A percentile compares a stretch with the other conserved stretches of the same genome.
Conservation (phyloP, 2,888 invertebrate genomes). For the Amphipoea oculea region DNA sequence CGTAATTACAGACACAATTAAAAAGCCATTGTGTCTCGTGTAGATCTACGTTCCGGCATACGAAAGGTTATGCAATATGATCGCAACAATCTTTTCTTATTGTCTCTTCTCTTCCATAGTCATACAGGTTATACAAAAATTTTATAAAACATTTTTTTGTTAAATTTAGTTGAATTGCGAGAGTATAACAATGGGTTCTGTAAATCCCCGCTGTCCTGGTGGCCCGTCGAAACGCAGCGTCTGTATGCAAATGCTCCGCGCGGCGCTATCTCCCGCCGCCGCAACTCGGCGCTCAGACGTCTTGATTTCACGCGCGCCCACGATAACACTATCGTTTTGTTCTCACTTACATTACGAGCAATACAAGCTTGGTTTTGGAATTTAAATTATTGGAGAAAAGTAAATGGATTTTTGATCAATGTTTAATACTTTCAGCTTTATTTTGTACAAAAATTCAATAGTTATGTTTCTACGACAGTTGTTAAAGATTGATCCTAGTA, state of each 20-base stretch:
- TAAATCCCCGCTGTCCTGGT: background rate
- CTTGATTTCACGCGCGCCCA: constrained; percentile 48
- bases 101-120: background rate
- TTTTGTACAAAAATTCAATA: background rate
- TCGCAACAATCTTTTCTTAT: background rate
- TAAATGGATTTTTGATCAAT: background rate
- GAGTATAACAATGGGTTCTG: background rate
- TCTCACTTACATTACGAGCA: constrained; percentile 37
- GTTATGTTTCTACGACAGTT: background rate
- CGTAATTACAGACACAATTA: too few relatives aligned
- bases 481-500: background rate
- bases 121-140: background rate
- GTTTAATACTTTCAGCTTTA: background rate
- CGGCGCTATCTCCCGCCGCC: constrained; percentile 59
- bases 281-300: constrained; percentile 44
- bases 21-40: too few relatives aligned
- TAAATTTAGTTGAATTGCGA: background rate
- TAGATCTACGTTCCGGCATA: too few relatives aligned
- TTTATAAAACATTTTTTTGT: background rate
- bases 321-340: constrained; percentile 57
- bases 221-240: constrained; percentile 59
- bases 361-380: constrained; percentile 12
- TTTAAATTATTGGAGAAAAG: background rate
- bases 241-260: constrained; percentile 66
- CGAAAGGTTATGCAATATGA: too few relatives aligned